A percentile compares a stretch with the other conserved stretches of the same genome.
Evolutionary conservation across 2,888 invertebrate species (phyloP).

Genomic region (Gonocerus acuteangulatus): DNA sequence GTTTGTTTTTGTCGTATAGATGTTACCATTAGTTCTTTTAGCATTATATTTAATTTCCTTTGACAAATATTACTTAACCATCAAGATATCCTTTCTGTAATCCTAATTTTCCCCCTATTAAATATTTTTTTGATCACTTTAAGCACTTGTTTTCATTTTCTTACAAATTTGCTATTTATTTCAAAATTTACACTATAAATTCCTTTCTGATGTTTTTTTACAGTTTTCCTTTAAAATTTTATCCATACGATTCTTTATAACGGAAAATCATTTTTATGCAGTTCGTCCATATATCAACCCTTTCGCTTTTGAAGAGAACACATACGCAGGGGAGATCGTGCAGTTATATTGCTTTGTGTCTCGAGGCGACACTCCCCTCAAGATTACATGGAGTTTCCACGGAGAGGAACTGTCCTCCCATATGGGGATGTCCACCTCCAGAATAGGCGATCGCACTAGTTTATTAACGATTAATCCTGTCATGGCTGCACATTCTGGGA

Average conservation of each 20-base stretch:
- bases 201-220: background rate
- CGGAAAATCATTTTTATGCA: conserved; percentile 43
- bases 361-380: conserved; percentile 52
- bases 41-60: background rate
- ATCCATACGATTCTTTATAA: background rate
- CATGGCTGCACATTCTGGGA: conserved; percentile 61
- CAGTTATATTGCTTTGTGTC: conserved; percentile 62
- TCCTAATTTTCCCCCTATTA: background rate
- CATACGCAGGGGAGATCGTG: conserved; percentile 70
- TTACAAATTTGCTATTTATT: background rate
- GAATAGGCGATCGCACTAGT: conserved; percentile 36
- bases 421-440: conserved; percentile 34
- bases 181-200: background rate
- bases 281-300: conserved; percentile 74
- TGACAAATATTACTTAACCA: background rate
- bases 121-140: background rate
- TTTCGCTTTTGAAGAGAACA: conserved; percentile 65
- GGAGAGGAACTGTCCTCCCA: conserved; percentile 42
- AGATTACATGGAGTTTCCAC: conserved; percentile 51
- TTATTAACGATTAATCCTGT: conserved; percentile 61
- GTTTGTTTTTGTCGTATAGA: conserved; percentile 5
- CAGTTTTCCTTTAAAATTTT: background rate
- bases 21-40: conserved; percentile 6
- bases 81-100: background rate
- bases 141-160: background rate